Evolutionary conservation across 2,888 invertebrate species (phyloP), one percentile per base, ranked within the genome.

Genomic region (Autographa gamma): DNA sequence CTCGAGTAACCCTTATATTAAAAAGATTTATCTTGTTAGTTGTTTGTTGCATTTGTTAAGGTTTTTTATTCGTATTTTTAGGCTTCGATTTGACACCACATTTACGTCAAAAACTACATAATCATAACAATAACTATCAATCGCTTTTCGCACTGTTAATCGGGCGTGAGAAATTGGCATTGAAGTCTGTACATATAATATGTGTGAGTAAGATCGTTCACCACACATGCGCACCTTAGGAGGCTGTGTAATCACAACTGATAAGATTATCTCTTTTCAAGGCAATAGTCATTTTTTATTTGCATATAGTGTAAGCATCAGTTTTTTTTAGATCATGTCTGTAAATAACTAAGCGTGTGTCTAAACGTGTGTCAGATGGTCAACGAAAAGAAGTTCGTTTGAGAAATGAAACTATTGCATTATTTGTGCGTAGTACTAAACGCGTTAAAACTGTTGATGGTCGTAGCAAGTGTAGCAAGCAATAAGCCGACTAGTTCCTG

Each of bases 401-500:
- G 48, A 0, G 16, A 43, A 43, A 43, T 19, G 18, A 25, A 13
- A 18, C 4, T 11, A 56, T 19, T 56, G 11, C 11, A 11, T 25
- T 56, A 25, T 56, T 11, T 25, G 4, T 13, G 4, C 9, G 11
- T 13, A 6, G 8, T 38, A 0, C 13, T 63, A 38, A 71, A 13
- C 19, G 18, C 19, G 52, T 68, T 52, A 67, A 48, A 48, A 56
- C 61, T 56, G 18, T 18, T 67, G 34, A 32, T 60, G 58, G 34
- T 18, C 43, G 14, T 43, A n/a, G 25, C 66, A 68, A 78, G 18
- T 65, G 16, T 43, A 67, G 60, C 19, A 60, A 62, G 52, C 71
- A 74, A 77, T 71, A 71, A 74, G 71, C 71, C 31, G 43, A 13
- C 66, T 63, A 9, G 14, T 60, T 66, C 69, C 76, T 78, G 52